Conservation (phyloP, 2,797 vertebrate genomes). For the Sebastiscus tertius region DNA sequence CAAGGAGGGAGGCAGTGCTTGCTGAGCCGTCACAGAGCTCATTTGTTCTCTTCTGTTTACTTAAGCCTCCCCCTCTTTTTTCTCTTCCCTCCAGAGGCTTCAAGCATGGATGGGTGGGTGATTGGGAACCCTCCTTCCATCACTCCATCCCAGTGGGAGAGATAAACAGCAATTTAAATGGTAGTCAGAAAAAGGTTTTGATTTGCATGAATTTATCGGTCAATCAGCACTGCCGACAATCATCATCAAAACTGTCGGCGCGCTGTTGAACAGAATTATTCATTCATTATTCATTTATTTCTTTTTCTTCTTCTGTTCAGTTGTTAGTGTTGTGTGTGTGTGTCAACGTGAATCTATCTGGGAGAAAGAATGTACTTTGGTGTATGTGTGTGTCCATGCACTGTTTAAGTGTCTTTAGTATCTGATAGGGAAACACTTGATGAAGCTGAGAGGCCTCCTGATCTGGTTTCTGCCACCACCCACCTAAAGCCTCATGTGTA, state of each 20-base stretch:
- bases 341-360: background rate
- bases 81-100: slow-evolving; percentile 75
- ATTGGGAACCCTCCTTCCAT: slow-evolving; percentile 68
- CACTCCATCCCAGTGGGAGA: slow-evolving; percentile 66
- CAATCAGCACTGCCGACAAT: slow-evolving; percentile 78
- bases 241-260: slow-evolving; percentile 69
- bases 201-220: slow-evolving; percentile 81
- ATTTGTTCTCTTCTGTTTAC: slow-evolving; percentile 88
- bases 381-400: slow-evolving; percentile 41
- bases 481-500: slow-evolving; percentile 47
- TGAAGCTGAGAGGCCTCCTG: slow-evolving; percentile 74
- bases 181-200: slow-evolving; percentile 68
- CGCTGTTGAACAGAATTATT: slow-evolving; percentile 25
- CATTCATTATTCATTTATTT: slow-evolving; percentile 36
- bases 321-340: slow-evolving; percentile 23
- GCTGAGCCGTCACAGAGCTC: slow-evolving; percentile 82
- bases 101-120: slow-evolving; percentile 77
- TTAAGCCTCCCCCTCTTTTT: slow-evolving; percentile 81
- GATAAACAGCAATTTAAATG: slow-evolving; percentile 71
- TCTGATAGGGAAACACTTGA: slow-evolving; percentile 76
- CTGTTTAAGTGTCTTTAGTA: slow-evolving; percentile 68
- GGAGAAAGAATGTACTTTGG: background rate
- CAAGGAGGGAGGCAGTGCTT: slow-evolving; percentile 74
- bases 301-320: slow-evolving; percentile 18
- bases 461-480: slow-evolving; percentile 76